Evolutionary conservation across 2,888 invertebrate genomes (phyloP).

Genomic region (Cordilura impudica): DNA sequence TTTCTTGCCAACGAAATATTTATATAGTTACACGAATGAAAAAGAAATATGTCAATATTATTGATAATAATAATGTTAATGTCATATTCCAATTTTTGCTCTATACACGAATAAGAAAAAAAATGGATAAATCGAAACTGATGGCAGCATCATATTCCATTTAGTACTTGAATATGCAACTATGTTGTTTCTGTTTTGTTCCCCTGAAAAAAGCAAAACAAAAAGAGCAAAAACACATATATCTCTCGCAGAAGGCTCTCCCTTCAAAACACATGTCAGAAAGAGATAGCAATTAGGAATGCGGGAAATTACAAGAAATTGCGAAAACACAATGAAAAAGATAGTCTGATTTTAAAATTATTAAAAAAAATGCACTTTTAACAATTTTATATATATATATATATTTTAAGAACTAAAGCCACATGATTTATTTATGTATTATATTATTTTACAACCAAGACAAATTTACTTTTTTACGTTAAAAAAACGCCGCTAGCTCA

Average conservation of each 20-base stretch:
- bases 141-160: neutral
- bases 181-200: neutral
- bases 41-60: too few relatives aligned
- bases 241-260: slow-evolving; percentile 21
- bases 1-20: too few relatives aligned
- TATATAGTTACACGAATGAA: too few relatives aligned
- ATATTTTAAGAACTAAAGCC: slow-evolving; percentile 19
- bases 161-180: neutral
- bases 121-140: too few relatives aligned
- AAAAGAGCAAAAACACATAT: slow-evolving; percentile 37
- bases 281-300: slow-evolving; percentile 49
- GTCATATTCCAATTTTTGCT: neutral
- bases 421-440: slow-evolving; percentile 23
- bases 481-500: slow-evolving; percentile 6
- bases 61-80: neutral
- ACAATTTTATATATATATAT: neutral
- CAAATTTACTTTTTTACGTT: slow-evolving; percentile 7
- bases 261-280: slow-evolving; percentile 22
- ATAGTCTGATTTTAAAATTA: neutral
- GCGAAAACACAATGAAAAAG: slow-evolving; percentile 27
- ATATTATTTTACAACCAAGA: too few relatives aligned
- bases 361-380: slow-evolving; percentile 6
- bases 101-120: too few relatives aligned
- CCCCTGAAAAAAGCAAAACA: slow-evolving; percentile 32
- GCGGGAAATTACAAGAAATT: slow-evolving; percentile 52